Evolutionary conservation across 2,888 invertebrate species (phyloP).

Genomic region (Tineola bisselliella): DNA sequence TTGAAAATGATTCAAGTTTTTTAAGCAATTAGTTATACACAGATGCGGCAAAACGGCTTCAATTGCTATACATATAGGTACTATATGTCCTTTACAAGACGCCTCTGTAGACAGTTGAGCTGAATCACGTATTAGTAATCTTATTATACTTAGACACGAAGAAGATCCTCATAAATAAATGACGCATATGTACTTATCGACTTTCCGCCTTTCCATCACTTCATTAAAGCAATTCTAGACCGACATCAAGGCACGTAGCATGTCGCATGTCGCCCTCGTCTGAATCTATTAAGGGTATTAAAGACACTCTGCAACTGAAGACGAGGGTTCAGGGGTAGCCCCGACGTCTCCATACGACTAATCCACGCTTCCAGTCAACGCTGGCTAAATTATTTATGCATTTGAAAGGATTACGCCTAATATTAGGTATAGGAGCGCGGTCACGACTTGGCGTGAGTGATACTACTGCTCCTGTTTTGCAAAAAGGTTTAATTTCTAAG

Average conservation of each 20-base stretch:
- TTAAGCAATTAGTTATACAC: too few species aligned
- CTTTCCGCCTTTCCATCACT: conserved; percentile 14
- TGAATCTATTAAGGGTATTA: conserved; percentile 70
- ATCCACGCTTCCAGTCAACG: conserved; percentile 30
- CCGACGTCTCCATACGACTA: conserved; percentile 23
- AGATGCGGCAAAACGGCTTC: too few species aligned
- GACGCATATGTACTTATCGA: conserved; percentile 2
- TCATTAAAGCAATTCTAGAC: conserved; percentile 24
- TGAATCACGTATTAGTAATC: neutral
- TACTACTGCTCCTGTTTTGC: neutral
- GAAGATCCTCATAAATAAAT: neutral
- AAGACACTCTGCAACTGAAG: conserved; percentile 14
- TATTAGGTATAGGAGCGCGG: conserved; percentile 59
- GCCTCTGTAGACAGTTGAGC: too few species aligned
- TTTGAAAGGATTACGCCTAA: conserved; percentile 65
- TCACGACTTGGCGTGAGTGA: conserved; percentile 40
- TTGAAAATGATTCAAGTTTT: too few species aligned
- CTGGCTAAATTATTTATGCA: conserved; percentile 63
- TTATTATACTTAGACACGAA: neutral
- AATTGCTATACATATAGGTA: too few species aligned
- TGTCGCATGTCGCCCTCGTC: conserved; percentile 33
- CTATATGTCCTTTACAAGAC: too few species aligned
- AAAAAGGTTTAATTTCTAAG: neutral
- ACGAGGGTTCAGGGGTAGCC: neutral
- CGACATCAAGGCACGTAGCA: conserved; percentile 14